A percentile compares a stretch with the other conserved stretches of the same genome.
Evolutionary conservation across 1,140 invertebrate genomes (phyloP).

Genomic region (Yoshiicerus persimilis): DNA sequence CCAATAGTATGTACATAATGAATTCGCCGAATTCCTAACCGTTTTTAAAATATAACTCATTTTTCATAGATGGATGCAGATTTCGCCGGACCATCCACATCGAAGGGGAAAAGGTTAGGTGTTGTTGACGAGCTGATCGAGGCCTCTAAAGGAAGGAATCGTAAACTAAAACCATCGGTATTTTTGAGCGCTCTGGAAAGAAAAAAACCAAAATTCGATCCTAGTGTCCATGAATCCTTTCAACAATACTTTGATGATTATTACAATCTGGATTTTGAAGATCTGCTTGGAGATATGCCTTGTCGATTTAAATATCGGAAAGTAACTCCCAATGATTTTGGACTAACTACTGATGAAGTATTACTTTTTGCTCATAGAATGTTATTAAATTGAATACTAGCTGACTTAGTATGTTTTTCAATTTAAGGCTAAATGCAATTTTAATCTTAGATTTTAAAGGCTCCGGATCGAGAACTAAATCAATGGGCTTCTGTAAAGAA

Average conservation of each 20-base stretch:
- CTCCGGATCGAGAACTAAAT: conserved; percentile 91
- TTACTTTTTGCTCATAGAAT: conserved; percentile 10
- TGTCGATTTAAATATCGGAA: conserved; percentile 92
- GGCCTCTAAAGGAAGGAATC: conserved; percentile 55
- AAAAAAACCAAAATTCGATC: conserved; percentile 79
- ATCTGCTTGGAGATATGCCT: conserved; percentile 85
- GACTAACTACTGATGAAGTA: conserved; percentile 86
- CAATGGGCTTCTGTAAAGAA: conserved; percentile 92
- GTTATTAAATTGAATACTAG: no score
- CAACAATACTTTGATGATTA: conserved; percentile 91
- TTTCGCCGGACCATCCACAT: neutral
- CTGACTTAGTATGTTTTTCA: neutral
- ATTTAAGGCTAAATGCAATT: no score
- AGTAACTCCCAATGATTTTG: conserved; percentile 86
- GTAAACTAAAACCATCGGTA: conserved; percentile 61
- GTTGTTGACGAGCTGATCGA: conserved; percentile 59
- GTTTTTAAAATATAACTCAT: neutral
- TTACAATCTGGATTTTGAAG: conserved; percentile 92
- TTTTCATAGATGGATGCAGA: neutral
- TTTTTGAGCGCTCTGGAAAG: conserved; percentile 59
- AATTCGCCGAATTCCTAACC: neutral
- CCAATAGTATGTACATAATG: neutral
- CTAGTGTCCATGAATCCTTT: conserved; percentile 71
- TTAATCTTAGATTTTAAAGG: conserved; percentile 88
- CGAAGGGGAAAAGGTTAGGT: neutral